These are phyloP conservation scores for Cecidostiba fungosa DNA, from an alignment of 2,888 invertebrate species.

Conservation along the genomic window DNA sequence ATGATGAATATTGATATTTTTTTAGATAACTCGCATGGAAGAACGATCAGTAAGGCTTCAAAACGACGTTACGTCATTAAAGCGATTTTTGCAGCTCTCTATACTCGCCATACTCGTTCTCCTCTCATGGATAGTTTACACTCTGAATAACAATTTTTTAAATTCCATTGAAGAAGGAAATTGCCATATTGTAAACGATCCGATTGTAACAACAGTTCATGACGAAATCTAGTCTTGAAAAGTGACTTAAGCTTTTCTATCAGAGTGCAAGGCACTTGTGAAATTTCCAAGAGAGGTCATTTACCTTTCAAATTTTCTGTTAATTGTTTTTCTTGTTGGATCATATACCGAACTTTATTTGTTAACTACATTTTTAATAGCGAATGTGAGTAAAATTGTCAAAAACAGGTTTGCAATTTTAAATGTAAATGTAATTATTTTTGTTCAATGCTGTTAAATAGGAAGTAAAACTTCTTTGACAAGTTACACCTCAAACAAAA, in stretches of 20 bases:
- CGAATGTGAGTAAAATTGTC: constrained; percentile 3
- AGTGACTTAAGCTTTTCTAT: constrained; percentile 27
- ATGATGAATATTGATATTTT: constrained; percentile 53
- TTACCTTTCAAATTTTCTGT: constrained; percentile 31
- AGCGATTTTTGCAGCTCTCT: constrained; percentile 47
- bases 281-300: constrained; percentile 23
- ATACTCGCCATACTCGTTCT: constrained; percentile 26
- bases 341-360: constrained; percentile 11
- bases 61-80: constrained; percentile 76
- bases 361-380: not conserved
- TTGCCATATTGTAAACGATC: not conserved
- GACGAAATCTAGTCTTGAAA: constrained; percentile 62
- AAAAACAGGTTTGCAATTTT: constrained; percentile 13
- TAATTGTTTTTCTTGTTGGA: constrained; percentile 35
- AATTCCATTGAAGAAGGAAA: constrained; percentile 2
- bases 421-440: not conserved
- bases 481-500: not conserved
- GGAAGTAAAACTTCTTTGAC: not conserved
- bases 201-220: constrained; percentile 33
- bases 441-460: not conserved
- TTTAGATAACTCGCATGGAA: constrained; percentile 79
- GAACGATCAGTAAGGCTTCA: constrained; percentile 81
- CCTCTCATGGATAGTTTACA: constrained; percentile 45
- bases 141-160: constrained; percentile 30
- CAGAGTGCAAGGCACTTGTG: constrained; percentile 30